Evolutionary conservation across 2,797 vertebrate species (phyloP), one percentile per base, ranked within the genome.

Genomic region (Micrastur ruficollis): DNA sequence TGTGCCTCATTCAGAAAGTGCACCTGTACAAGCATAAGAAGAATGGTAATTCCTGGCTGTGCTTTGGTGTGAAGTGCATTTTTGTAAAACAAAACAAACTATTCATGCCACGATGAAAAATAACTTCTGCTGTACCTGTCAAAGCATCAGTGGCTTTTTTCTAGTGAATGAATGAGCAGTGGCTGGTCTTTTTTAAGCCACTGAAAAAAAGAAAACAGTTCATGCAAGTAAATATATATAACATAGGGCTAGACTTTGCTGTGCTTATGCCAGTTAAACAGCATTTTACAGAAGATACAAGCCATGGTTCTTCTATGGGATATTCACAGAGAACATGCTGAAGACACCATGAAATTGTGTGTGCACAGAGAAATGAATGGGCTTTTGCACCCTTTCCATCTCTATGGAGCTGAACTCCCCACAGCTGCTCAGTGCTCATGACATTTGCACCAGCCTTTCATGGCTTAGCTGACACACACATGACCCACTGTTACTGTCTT

Each of bases 21-120:
- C 98, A 98, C 97, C 98, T 98, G 98, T 97, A 98, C 97, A 98
- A 98, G 97, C 98, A 98, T 63, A 94, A 90, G 66, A 97, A 95
- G 97, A 98, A 98, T 96, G 96, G 93, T 96, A 96, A 97, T 97
- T 96, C 98, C 93, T 96, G 96, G 66, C 94, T 97, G 93, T 91
- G 96, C 95, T 97, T 98, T 96, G 90, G 86, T 96, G 95, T 92
- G 94, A 97, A 98, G 95, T 97, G 94, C 65, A 91, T 89, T 97
- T 96, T 94, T 95, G 95, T 89, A 89, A 97, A 97, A 91, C 91
- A 96, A 96, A 97, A 95, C 93, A 97, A 97, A 95, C 96, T 92
- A 95, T 98, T 97, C 96, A 96, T 93, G 89, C 82, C 93, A 95
- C 1, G 34, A 90, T 96, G 92, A 95, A 96, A 96, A 97, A 97